Evolutionary conservation across 2,888 invertebrate genomes (phyloP), one percentile per base, ranked within the genome.

Genomic region (Drosophila suboccidentalis): DNA sequence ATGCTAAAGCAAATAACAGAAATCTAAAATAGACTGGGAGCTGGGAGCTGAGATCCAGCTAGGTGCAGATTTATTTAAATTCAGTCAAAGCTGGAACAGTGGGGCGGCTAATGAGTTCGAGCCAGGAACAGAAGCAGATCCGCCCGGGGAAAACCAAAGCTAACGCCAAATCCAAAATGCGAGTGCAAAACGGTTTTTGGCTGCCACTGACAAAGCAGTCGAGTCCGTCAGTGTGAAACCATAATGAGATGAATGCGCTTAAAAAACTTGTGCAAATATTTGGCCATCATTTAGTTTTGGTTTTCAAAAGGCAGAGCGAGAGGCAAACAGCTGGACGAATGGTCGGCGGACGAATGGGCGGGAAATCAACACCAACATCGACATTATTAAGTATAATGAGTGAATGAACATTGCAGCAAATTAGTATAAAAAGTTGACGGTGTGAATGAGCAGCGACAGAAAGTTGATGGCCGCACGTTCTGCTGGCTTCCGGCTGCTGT

Each of bases 281-380:
- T 86, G 75, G 71, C 89, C 89, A 86, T 90, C 90, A 85, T 85
- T 75, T 89, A 80, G 90, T 83, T 83, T 82, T 53, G 73, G 69
- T 70, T 82, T 58, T 53, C 29, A 11, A 10, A 39, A 26, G 15
- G 13, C 11, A 11, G 43, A 43, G 13, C 13, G 22, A 43, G 26
- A 26, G 53, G n/a, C 10, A 36, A 44, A 60, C 60, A 59, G 58
- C 34, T 32, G 60, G 15, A 26, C 46, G 29, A 32, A 11, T 39
- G n/a, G 41, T 10, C 17, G 32, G 57, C 38, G 54, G 34, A 15
- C 13, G 47, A 26, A 32, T 58, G 34, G 32, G 1, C 11, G 3
- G 26, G 36, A 54, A 60, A 60, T 62, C 67, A 63, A 69, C 72
- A 70, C 65, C 62, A 64, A 47, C 58, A 29, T 58, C 49, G 50